Conservation (phyloP, 1,140 invertebrate genomes). For the Temnothorax longispinosus region DNA sequence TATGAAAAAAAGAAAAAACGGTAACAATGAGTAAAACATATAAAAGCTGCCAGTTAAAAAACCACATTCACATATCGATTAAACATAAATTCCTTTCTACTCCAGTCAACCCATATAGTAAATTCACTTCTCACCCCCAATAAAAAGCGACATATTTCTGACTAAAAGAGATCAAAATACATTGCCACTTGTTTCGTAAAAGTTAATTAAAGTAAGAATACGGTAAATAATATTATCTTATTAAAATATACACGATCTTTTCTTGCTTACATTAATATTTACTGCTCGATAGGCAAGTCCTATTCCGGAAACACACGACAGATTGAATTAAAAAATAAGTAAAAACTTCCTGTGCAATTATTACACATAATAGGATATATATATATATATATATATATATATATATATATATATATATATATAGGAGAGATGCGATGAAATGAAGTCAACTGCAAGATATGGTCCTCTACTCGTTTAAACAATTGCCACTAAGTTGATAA, state of each 20-base stretch:
- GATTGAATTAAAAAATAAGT: conserved; percentile 75
- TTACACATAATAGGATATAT: too few relatives aligned
- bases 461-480: conserved; percentile 64
- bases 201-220: conserved; percentile 85
- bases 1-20: conserved; percentile 72
- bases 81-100: conserved; percentile 74
- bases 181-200: conserved; percentile 89
- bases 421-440: conserved; percentile 58
- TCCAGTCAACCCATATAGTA: conserved; percentile 77
- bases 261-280: conserved; percentile 77
- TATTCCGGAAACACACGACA: conserved; percentile 77
- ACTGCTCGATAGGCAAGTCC: conserved; percentile 80
- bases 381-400: too few relatives aligned
- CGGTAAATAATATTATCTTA: conserved; percentile 84
- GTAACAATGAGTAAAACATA: conserved; percentile 83
- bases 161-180: conserved; percentile 91
- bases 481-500: conserved; percentile 30
- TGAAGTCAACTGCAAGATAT: conserved; percentile 56
- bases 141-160: conserved; percentile 86
- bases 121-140: conserved; percentile 81
- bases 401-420: too few relatives aligned
- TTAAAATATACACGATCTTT: conserved; percentile 81
- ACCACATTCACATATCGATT: conserved; percentile 60
- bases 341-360: conserved; percentile 61
- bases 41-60: conserved; percentile 84